Evolutionary conservation across 2,797 vertebrate species (phyloP).

Genomic region (Oceanodroma leucorhoa): DNA sequence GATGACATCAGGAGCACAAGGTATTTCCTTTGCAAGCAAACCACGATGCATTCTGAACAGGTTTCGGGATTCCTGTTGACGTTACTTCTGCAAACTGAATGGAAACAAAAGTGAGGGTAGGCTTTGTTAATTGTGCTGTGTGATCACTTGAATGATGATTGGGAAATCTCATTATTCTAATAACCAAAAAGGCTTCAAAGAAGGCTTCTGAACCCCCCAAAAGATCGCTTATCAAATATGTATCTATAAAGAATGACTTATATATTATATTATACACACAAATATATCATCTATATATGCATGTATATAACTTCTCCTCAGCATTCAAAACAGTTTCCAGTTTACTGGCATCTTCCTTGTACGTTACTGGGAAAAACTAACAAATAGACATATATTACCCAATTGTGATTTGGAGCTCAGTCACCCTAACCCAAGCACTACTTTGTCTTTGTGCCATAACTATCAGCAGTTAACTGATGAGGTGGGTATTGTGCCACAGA

Average conservation of each 20-base stretch:
- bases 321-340: background rate
- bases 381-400: background rate
- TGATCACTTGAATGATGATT: background rate
- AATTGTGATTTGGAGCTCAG: background rate
- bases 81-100: background rate
- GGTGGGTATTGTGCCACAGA: background rate
- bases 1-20: constrained; percentile 41
- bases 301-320: background rate
- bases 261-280: background rate
- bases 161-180: background rate
- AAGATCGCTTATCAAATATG: background rate
- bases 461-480: background rate
- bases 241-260: background rate
- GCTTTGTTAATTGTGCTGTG: background rate
- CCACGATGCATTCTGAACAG: background rate
- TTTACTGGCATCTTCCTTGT: background rate
- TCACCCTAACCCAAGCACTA: background rate
- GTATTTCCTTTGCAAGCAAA: constrained; percentile 39
- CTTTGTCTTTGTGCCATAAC: background rate
- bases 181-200: background rate
- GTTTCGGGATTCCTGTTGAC: background rate
- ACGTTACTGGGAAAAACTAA: background rate
- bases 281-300: background rate
- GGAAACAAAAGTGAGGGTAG: background rate
- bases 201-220: background rate